A percentile compares a stretch with the other conserved stretches of the same genome.
These are phyloP conservation scores for Oreochromis grahami DNA, from an alignment of 2,797 vertebrate genomes.

Conservation along the genomic window DNA sequence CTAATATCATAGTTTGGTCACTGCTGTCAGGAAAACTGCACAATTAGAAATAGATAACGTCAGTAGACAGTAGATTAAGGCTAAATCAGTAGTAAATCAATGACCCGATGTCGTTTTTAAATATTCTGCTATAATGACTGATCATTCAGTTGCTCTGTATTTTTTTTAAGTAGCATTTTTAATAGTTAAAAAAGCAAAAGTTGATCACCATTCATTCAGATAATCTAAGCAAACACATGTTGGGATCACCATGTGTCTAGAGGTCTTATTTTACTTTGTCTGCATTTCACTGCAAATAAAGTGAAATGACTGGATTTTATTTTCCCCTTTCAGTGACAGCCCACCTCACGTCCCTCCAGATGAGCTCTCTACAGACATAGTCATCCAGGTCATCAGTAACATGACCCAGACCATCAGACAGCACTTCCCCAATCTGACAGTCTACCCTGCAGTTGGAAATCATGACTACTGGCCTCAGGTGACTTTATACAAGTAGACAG, in stretches of 20 bases:
- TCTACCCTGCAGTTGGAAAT: slow-evolving; percentile 94
- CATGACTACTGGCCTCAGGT: slow-evolving; percentile 98
- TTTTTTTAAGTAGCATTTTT: not conserved
- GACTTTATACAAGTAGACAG: not conserved
- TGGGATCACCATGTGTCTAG: not conserved
- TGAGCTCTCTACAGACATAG: slow-evolving; percentile 85
- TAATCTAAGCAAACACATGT: not conserved
- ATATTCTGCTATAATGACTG: not conserved
- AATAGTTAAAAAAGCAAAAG: not conserved
- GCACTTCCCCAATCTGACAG: slow-evolving; percentile 84
- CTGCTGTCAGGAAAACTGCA: not conserved
- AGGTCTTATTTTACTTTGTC: not conserved
- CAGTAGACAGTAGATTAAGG: not conserved
- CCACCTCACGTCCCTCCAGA: slow-evolving; percentile 87
- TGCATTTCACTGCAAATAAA: not conserved
- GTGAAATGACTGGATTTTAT: not conserved
- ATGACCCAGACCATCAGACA: slow-evolving; percentile 84
- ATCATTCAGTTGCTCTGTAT: not conserved
- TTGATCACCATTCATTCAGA: not conserved
- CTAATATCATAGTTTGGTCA: not conserved
- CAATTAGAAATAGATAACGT: accelerated
- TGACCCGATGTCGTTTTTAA: not conserved
- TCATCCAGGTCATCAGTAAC: slow-evolving; percentile 88
- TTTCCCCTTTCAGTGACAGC: slow-evolving; percentile 81
- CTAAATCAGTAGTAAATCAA: no score